Evolutionary conservation across 1,140 invertebrate genomes (phyloP), one percentile per base, ranked within the genome.

Genomic region (Lerema accius): DNA sequence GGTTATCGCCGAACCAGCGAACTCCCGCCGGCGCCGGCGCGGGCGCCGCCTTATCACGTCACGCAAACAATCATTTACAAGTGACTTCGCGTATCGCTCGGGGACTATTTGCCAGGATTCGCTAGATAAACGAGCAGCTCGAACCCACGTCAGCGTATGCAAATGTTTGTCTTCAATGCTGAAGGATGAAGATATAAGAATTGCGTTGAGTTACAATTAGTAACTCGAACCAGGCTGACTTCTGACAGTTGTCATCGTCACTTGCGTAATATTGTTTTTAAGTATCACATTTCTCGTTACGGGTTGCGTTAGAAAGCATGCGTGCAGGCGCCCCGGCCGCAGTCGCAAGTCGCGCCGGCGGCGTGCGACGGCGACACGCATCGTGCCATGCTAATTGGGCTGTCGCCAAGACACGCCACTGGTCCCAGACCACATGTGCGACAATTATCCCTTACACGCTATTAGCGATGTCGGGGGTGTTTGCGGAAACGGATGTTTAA

Each of bases 401-500:
- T 85, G 86, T 88, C 84, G 84, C 88, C 84, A 84, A 66, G 63
- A 71, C 60, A 50, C 49, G 58, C 55, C 28, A 9, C 4, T 32
- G 4, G 35, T 37, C 10, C 35, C 35, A 63, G 60, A 61, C 69
- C 84, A 90, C 85, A 89, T 90, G 87, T 89, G 86, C 78, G 61
- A 85, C 87, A 89, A 90, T 87, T 89, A 90, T 86, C 80, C 84
- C 79, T 80, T 85, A 89, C 78, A 78, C 77, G 74, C 84, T 89
- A 88, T 88, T 86, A 87, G 76, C 73, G 69, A 66, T 62, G 66
- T 61, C 50, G 67, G 69, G 62, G 67, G 70, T 86, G 80, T 78
- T 79, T 88, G 78, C 86, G 87, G 87, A 90, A 90, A 86, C 87
- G 87, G 87, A 90, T 89, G 86, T 90, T 87, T 83, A 83, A 88